A percentile compares a stretch with the other conserved stretches of the same genome.
phyloP scores from a whole-genome alignment of 2,797 vertebrate genomes.

The Spinus pinus region DNA sequence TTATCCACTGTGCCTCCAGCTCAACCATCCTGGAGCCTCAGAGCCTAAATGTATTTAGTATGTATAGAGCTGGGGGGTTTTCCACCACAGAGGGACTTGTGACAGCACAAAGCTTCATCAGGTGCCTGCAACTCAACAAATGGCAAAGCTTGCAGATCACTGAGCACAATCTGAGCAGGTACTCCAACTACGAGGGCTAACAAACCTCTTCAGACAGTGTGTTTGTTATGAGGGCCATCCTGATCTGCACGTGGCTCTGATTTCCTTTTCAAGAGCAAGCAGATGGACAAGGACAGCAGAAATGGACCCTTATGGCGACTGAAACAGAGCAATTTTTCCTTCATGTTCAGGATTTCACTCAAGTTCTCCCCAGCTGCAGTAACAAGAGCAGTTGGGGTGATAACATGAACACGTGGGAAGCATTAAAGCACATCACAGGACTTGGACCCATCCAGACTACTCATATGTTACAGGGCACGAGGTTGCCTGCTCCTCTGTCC shows the following conservation, averaged over 20 bases:
- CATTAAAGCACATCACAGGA: background rate
- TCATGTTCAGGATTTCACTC: background rate
- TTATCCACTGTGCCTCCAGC: background rate
- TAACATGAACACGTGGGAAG: background rate
- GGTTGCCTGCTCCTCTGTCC: background rate
- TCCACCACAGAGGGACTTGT: accelerated
- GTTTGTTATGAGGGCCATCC: background rate
- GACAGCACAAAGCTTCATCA: background rate
- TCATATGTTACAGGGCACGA: background rate
- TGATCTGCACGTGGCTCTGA: background rate
- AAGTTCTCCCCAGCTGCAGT: background rate
- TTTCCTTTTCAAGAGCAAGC: background rate
- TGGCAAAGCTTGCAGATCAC: background rate
- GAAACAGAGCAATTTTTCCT: background rate
- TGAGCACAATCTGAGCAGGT: background rate
- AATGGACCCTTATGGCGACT: background rate
- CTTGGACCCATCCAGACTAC: background rate
- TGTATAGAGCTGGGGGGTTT: background rate
- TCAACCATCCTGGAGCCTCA: background rate
- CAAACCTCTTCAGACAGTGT: background rate
- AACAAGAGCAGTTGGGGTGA: background rate
- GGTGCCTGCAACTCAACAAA: background rate
- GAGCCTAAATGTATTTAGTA: background rate
- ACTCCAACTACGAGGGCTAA: background rate
- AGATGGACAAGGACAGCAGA: background rate